Evolutionary conservation across 2,888 invertebrate genomes (phyloP), one percentile per base, ranked within the genome.

Genomic region (Acronicta psi): DNA sequence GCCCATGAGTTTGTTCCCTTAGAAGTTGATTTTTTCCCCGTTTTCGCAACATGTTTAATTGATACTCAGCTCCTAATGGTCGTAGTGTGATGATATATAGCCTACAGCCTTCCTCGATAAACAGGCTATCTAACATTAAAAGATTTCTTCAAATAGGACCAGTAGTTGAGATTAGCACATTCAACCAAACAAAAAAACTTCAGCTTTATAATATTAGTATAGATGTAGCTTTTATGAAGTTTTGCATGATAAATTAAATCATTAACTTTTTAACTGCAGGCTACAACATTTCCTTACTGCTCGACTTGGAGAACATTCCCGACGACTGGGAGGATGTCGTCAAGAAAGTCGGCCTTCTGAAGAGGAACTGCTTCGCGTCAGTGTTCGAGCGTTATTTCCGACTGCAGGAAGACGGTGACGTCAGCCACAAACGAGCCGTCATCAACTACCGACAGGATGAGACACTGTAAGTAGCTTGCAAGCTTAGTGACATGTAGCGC

Each of bases 351-450:
- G 98, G 99, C 17, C 95, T 99, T 54, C 94, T 99, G 67, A 99
- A 99, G 93, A 96, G 99, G 83, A 98, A 99, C 94, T 99, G 99
- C 94, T 99, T 99, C 93, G 99, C 99, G 43, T 99, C 99, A 14
- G 99, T 99, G 62, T 99, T 99, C 94, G 99, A 99, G 91, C 99
- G 99, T 87, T 99, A 99, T 95, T 99, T 99, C 93, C 97, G 99
- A 88, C 98, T 98, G 91, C 99, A 99, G 83, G 98, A 99, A 88
- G 96, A 97, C 77, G 99, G 98, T 1, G 97, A 98, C 83, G 97
- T 97, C 80, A 97, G 97, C 25, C 97, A 98, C 81, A 97, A 98
- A 91, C 95, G 98, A 79, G 99, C 99, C 59, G 99, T 99, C 73
- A 99, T 99, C 89, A 98, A 99, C 93, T 99, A 99, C 91, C 96